These are phyloP conservation scores for Philaenus spumarius DNA, from an alignment of 1,140 invertebrate species.

Conservation along the genomic window DNA sequence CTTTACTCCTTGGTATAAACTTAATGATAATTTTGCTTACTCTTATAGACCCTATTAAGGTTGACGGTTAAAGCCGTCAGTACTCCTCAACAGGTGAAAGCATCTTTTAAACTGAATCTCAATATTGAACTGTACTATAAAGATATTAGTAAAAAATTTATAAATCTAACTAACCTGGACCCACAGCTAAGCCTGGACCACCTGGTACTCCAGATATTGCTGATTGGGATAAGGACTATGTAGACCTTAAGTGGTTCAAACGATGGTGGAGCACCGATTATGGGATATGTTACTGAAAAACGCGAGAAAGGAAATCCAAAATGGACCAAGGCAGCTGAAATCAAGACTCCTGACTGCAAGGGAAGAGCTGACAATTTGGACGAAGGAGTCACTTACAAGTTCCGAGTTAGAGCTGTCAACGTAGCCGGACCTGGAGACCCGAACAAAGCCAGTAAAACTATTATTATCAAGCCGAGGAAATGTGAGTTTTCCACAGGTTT, in stretches of 20 bases:
- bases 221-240: constrained; percentile 93
- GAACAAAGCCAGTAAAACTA: constrained; percentile 61
- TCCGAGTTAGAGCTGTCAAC: constrained; percentile 76
- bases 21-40: too few relatives aligned
- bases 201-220: constrained; percentile 81
- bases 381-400: constrained; percentile 82
- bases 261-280: constrained; percentile 89
- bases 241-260: constrained; percentile 86
- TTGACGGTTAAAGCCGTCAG: too few relatives aligned
- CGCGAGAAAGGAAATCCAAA: constrained; percentile 78
- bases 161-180: not conserved
- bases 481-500: constrained; percentile 59
- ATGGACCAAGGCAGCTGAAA: constrained; percentile 81
- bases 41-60: too few relatives aligned
- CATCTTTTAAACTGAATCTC: too few relatives aligned
- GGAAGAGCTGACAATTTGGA: constrained; percentile 71
- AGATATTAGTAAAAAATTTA: not conserved
- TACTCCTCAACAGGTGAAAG: too few relatives aligned
- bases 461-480: constrained; percentile 79
- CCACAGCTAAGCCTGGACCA: constrained; percentile 79
- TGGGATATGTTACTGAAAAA: constrained; percentile 91
- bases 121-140: too few relatives aligned
- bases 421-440: constrained; percentile 73
- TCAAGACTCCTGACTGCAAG: constrained; percentile 67
- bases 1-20: too few relatives aligned